Evolutionary conservation across 2,797 vertebrate genomes (phyloP), one percentile per base, ranked within the genome.

Genomic region (Sebastes flavidus): DNA sequence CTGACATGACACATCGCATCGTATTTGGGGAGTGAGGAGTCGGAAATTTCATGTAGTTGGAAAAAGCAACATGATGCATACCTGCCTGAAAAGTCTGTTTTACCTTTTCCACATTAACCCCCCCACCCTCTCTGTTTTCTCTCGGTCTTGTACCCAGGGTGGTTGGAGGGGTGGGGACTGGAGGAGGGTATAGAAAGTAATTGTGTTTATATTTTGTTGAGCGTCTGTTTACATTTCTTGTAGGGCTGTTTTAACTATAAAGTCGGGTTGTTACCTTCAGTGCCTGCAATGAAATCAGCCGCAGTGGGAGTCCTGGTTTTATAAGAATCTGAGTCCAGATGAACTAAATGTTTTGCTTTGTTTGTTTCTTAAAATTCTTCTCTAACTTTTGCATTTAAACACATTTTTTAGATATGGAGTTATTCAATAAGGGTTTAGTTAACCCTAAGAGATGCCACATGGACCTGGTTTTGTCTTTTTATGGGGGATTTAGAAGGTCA

Each of bases 61-160:
- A 94, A 95, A 95, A 91, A 90, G 72, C 80, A 89, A 83, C 16
- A 56, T 66, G 86, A 87, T 79, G 83, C 87, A 88, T 94, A 94
- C 94, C 93, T 95, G 89, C 59, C 78, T 85, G 16, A 85, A 84
- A 86, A 60, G 16, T 59, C 72, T 78, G 72, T 68, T 88, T 90
- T 59, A 88, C 91, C 89, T 89, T 91, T 87, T 38, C 85, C 83
- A 88, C 89, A 89, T 77, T 86, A 82, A 86, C 79, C 61, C 56
- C 56, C 18, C 78, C 59, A 55, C 16, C 16, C 32, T 2, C 25
- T 62, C 46, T 71, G 65, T 80, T 62, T 52, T 88, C 70, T 87
- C 60, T 88, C 83, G 90, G 80, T 75, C 32, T 34, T 34, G 34
- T 42, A 59, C 24, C 20, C 68, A 5, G 42, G 20, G 69, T 38